phyloP scores from a whole-genome alignment of 1,140 invertebrate genomes.

The Ips typographus region DNA sequence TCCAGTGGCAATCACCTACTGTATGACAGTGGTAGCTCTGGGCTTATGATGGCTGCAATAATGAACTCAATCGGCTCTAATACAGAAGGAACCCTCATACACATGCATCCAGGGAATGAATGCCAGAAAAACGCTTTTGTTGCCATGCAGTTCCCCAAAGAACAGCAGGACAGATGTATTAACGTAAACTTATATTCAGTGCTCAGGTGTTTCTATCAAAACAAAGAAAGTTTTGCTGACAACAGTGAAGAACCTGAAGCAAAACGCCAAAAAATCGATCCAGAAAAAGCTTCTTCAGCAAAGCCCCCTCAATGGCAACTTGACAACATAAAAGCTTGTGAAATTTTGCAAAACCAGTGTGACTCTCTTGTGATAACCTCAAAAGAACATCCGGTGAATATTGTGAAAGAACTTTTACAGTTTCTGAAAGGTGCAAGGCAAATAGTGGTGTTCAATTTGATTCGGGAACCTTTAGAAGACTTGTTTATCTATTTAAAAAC shows the following conservation, averaged over 20 bases:
- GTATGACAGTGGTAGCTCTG: constrained; percentile 84
- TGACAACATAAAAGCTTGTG: constrained; percentile 64
- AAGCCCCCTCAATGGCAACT: constrained; percentile 65
- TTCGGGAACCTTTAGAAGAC: constrained; percentile 79
- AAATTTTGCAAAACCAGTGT: constrained; percentile 63
- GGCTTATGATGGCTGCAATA: constrained; percentile 79
- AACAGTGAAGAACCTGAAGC: constrained; percentile 17
- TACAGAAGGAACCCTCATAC: constrained; percentile 66
- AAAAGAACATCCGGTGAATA: constrained; percentile 82
- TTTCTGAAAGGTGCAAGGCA: constrained; percentile 77
- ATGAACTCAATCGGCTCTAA: constrained; percentile 69
- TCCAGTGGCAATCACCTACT: constrained; percentile 75
- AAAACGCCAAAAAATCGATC: constrained; percentile 42
- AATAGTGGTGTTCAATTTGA: constrained; percentile 79
- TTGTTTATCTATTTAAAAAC: constrained; percentile 76
- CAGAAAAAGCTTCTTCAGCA: background rate
- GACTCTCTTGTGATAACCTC: constrained; percentile 78
- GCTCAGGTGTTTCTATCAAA: constrained; percentile 65
- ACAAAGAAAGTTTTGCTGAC: constrained; percentile 42
- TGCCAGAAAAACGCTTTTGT: constrained; percentile 74
- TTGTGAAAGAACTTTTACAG: constrained; percentile 71
- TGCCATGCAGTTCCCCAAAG: constrained; percentile 72
- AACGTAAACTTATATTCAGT: constrained; percentile 74
- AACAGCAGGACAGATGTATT: constrained; percentile 66
- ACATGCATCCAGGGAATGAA: constrained; percentile 78